Evolutionary conservation across 2,113 vertebrate genomes (phyloP).

Genomic region (Sigmodon hispidus): DNA sequence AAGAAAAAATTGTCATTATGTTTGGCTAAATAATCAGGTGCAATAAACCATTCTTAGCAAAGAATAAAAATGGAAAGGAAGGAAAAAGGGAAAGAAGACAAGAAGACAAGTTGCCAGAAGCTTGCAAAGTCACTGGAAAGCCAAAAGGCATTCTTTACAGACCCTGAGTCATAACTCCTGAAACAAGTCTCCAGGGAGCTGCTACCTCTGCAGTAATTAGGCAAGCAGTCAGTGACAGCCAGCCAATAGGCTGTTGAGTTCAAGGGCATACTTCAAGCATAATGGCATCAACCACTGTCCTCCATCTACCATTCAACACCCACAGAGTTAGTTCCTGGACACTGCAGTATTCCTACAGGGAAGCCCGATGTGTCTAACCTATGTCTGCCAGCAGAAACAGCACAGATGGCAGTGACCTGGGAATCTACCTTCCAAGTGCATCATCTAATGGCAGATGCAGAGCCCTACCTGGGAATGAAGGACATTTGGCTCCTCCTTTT

Average conservation of each 20-base stretch:
- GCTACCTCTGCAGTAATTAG: neutral
- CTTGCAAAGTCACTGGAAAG: conserved; percentile 22
- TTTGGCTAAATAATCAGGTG: conserved; percentile 14
- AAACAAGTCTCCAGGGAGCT: neutral
- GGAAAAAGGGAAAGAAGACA: neutral
- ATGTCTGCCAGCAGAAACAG: conserved; percentile 30
- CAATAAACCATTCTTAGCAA: neutral
- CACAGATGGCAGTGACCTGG: neutral
- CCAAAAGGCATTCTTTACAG: neutral
- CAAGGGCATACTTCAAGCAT: neutral
- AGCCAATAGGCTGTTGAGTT: neutral
- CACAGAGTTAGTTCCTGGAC: neutral
- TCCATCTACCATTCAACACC: neutral
- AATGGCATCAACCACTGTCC: neutral
- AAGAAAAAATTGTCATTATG: neutral
- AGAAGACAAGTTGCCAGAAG: neutral
- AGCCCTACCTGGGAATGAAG: neutral
- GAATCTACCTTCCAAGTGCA: neutral
- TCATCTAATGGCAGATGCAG: conserved; percentile 23
- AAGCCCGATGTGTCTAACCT: neutral
- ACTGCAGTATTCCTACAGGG: neutral
- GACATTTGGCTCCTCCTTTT: neutral
- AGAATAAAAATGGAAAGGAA: neutral
- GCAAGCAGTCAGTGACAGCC: neutral
- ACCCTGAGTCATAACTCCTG: neutral